These are phyloP conservation scores for Phaethon lepturus DNA, from an alignment of 2,113 vertebrate genomes.

Conservation along the genomic window DNA sequence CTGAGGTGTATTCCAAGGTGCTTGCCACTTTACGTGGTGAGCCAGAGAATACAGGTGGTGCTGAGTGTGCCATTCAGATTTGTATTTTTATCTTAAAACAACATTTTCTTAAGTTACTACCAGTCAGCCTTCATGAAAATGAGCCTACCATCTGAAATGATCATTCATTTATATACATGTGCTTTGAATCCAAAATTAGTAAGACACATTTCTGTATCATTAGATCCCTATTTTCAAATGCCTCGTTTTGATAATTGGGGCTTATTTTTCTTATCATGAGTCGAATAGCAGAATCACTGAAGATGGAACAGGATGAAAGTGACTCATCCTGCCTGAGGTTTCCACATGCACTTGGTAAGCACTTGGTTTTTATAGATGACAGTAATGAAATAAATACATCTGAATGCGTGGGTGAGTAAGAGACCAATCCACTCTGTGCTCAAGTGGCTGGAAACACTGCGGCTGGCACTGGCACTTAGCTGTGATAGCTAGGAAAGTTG, in stretches of 20 bases:
- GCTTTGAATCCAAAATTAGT: not conserved
- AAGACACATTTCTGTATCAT: not conserved
- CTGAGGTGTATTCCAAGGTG: not conserved
- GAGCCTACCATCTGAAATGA: not conserved
- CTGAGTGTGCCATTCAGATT: conserved; percentile 26
- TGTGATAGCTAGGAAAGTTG: not conserved
- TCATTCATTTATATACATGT: not conserved
- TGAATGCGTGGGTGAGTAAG: not conserved
- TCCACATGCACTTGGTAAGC: not conserved
- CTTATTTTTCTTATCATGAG: not conserved
- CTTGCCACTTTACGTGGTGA: not conserved
- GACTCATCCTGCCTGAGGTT: conserved; percentile 12
- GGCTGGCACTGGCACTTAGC: not conserved
- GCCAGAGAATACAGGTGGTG: conserved; percentile 24
- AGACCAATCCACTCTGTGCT: not conserved
- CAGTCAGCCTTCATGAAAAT: not conserved
- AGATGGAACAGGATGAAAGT: conserved; percentile 21
- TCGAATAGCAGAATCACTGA: conserved; percentile 37
- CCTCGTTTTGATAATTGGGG: not conserved
- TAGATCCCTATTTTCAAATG: not conserved
- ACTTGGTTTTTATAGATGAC: not conserved
- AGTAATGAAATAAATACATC: not conserved
- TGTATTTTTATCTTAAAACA: conserved; percentile 31
- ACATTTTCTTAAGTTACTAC: not conserved
- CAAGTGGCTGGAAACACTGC: not conserved